Conservation (phyloP, 2,113 vertebrate genomes). For the Bambusicola thoracicus region DNA sequence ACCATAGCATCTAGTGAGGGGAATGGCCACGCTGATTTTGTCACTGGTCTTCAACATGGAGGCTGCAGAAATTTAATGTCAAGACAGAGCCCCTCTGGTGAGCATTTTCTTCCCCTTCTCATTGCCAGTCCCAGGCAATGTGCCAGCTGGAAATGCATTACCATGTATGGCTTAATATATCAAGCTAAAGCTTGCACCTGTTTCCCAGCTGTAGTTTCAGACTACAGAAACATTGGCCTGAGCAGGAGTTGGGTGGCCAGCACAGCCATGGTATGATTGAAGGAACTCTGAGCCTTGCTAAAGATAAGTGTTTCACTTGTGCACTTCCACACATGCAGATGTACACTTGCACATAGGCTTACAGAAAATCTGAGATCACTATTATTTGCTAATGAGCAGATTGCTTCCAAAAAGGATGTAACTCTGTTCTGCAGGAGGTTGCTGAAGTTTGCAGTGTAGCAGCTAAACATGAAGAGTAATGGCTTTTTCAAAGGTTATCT, state of each 20-base stretch:
- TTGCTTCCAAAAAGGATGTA: not conserved
- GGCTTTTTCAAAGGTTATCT: not conserved
- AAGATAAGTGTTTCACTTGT: not conserved
- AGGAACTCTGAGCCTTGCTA: not conserved
- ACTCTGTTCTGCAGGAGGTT: not conserved
- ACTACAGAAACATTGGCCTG: fast-evolving
- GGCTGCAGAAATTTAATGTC: not conserved
- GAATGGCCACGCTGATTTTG: not conserved
- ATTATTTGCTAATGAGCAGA: not conserved
- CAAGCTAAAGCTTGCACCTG: no score
- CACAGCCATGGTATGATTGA: fast-evolving
- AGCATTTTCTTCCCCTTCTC: not conserved
- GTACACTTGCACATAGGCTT: fast-evolving
- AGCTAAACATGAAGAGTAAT: not conserved
- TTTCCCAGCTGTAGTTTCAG: not conserved
- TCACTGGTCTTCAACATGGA: not conserved
- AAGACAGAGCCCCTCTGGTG: not conserved
- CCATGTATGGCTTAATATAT: fast-evolving
- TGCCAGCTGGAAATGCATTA: not conserved
- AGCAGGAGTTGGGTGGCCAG: not conserved
- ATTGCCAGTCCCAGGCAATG: not conserved
- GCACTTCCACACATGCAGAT: fast-evolving
- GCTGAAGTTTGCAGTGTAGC: not conserved
- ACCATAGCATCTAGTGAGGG: not conserved
- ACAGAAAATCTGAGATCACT: not conserved